These are phyloP conservation scores for Dasypolia templi DNA, from an alignment of 2,888 invertebrate genomes.

Conservation along the genomic window DNA sequence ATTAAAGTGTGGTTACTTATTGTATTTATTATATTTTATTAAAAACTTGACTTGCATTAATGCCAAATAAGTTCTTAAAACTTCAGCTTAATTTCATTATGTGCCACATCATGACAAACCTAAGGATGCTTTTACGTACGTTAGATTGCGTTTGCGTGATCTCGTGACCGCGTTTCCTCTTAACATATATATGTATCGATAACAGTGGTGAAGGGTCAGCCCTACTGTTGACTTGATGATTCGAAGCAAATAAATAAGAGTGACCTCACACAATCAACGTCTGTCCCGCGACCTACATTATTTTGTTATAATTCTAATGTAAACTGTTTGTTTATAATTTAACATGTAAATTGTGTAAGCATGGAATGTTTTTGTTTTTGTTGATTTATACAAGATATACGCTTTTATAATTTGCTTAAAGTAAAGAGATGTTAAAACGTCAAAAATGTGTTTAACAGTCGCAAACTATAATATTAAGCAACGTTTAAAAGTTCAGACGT, in stretches of 20 bases:
- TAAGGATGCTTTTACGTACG: neutral
- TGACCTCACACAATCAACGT: slow-evolving; percentile 5
- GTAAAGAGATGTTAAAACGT: neutral
- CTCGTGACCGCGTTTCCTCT: too few species aligned
- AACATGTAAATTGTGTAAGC: neutral
- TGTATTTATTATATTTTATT: neutral
- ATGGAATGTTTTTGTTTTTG: neutral
- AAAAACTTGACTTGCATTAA: too few species aligned
- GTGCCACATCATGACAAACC: neutral
- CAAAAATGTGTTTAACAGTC: too few species aligned
- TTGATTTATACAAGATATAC: neutral
- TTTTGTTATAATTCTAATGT: neutral
- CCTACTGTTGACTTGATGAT: slow-evolving; percentile 6
- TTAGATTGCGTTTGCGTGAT: too few species aligned
- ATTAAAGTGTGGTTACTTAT: too few species aligned
- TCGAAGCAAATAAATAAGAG: neutral
- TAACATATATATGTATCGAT: slow-evolving; percentile 12
- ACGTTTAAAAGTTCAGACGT: neutral
- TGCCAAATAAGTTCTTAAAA: too few species aligned
- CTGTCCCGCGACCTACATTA: slow-evolving; percentile 6
- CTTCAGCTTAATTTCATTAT: neutral
- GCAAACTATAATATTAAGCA: neutral
- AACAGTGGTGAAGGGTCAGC: neutral
- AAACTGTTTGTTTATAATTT: neutral
- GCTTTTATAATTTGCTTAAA: neutral